phyloP scores from a whole-genome alignment of 2,797 vertebrate genomes.

The Selene dorsalis region DNA sequence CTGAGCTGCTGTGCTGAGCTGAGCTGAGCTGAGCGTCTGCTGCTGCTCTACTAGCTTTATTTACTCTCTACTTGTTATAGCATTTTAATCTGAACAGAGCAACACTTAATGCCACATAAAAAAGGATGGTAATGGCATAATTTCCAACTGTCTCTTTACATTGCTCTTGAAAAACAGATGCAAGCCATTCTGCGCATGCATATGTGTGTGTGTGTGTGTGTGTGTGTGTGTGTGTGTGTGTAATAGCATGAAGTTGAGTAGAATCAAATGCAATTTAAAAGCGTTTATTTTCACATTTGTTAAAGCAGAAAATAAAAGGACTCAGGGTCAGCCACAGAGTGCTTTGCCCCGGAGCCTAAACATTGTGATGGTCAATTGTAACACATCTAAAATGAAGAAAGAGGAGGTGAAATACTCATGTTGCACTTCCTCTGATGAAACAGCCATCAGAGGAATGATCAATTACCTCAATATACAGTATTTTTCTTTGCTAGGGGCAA shows the following conservation, averaged over 20 bases:
- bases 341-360: slow-evolving; percentile 40
- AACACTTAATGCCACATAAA: slow-evolving; percentile 45
- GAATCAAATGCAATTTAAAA: slow-evolving; percentile 61
- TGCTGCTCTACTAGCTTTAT: slow-evolving; percentile 44
- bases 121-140: slow-evolving; percentile 58
- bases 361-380: slow-evolving; percentile 69
- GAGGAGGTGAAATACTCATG: slow-evolving; percentile 60
- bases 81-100: slow-evolving; percentile 32
- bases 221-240: slow-evolving; percentile 12
- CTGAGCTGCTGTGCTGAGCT: slow-evolving; percentile 2
- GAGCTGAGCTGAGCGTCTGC: slow-evolving; percentile 25
- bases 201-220: neutral
- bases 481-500: slow-evolving; percentile 66
- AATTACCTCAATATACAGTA: slow-evolving; percentile 61
- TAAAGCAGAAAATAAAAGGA: slow-evolving; percentile 59
- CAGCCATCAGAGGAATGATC: slow-evolving; percentile 67
- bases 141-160: slow-evolving; percentile 61
- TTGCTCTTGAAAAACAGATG: slow-evolving; percentile 34
- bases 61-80: slow-evolving; percentile 55
- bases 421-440: slow-evolving; percentile 68
- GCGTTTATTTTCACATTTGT: slow-evolving; percentile 64
- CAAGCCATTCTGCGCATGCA: slow-evolving; percentile 11
- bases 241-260: slow-evolving; percentile 41
- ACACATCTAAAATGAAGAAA: slow-evolving; percentile 62
- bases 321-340: slow-evolving; percentile 30